A percentile compares a stretch with the other conserved stretches of the same genome.
Evolutionary conservation across 2,888 invertebrate genomes (phyloP).

Genomic region (Mellilla xanthometata): DNA sequence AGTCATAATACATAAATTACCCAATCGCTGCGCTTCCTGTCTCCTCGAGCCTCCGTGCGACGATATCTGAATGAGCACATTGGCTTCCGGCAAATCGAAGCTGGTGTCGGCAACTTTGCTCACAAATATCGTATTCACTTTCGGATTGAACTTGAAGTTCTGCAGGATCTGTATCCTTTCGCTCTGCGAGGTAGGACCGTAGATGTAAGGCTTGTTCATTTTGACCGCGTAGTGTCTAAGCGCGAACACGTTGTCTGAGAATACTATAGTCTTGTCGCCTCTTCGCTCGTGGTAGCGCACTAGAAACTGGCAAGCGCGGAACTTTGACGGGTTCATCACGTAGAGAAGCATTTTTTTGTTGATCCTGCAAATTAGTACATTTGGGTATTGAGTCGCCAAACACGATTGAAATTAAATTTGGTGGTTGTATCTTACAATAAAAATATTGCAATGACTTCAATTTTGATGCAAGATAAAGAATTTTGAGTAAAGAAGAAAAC

Average conservation of each 20-base stretch:
- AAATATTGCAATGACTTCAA: too few relatives aligned
- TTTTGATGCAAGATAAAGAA: too few relatives aligned
- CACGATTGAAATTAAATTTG: too few relatives aligned
- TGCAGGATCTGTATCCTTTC: slow-evolving; percentile 99
- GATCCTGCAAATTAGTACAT: slow-evolving; percentile 83
- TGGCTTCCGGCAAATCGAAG: slow-evolving; percentile 99
- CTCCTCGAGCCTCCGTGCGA: slow-evolving; percentile 99
- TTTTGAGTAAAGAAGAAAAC: too few relatives aligned
- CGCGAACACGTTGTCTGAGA: slow-evolving; percentile 99
- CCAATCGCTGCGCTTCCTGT: slow-evolving; percentile 98
- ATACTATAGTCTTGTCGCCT: slow-evolving; percentile 99
- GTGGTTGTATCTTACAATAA: too few relatives aligned
- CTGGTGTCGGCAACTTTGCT: slow-evolving; percentile 99
- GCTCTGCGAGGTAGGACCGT: slow-evolving; percentile 97
- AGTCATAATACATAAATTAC: too few relatives aligned
- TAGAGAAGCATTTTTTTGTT: slow-evolving; percentile 96
- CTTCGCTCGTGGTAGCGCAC: slow-evolving; percentile 95
- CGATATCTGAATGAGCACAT: slow-evolving; percentile 99
- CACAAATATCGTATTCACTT: slow-evolving; percentile 99
- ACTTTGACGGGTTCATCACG: slow-evolving; percentile 99
- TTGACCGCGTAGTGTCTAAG: slow-evolving; percentile 98
- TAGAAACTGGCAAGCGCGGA: slow-evolving; percentile 97
- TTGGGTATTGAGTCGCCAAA: too few relatives aligned
- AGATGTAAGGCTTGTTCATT: slow-evolving; percentile 99
- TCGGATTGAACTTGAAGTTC: slow-evolving; percentile 99